phyloP scores from a whole-genome alignment of 2,797 vertebrate species.

The Chromobotia macracanthus region DNA sequence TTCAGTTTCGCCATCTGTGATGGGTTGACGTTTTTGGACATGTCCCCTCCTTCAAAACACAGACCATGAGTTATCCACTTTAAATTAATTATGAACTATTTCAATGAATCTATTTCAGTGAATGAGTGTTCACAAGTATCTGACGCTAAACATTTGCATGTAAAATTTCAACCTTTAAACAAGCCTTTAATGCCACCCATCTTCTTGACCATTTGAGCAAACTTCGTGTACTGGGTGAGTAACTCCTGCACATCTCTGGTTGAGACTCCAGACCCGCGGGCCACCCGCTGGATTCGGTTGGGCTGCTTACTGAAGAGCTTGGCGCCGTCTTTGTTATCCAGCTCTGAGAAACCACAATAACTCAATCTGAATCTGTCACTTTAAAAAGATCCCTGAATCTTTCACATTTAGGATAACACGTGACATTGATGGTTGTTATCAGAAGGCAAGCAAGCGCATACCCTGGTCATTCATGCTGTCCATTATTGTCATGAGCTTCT shows the following conservation, averaged over 20 bases:
- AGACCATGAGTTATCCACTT: conserved; percentile 11
- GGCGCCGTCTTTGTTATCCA: conserved; percentile 96
- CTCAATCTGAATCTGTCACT: neutral
- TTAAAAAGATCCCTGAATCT: no score
- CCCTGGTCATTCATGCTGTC: conserved; percentile 99
- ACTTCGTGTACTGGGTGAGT: conserved; percentile 97
- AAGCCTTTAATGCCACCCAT: conserved; percentile 99
- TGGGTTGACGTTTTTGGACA: conserved; percentile 98
- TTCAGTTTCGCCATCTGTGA: conserved; percentile 98
- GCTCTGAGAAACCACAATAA: conserved; percentile 74
- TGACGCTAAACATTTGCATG: neutral
- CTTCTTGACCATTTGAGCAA: conserved; percentile 99
- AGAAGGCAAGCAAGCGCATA: conserved; percentile 63
- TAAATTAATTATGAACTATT: neutral
- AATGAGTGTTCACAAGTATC: neutral
- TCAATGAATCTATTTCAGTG: no score
- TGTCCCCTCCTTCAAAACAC: conserved; percentile 86
- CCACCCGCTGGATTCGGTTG: conserved; percentile 93
- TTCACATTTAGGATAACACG: neutral
- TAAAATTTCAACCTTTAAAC: conserved; percentile 87
- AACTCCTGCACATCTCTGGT: conserved; percentile 96
- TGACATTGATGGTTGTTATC: neutral
- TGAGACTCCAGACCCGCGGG: conserved; percentile 92
- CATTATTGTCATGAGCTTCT: conserved; percentile 99
- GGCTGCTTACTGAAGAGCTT: conserved; percentile 97